phyloP scores from a whole-genome alignment of 2,888 invertebrate species.

The Platycheirus rosarum region DNA sequence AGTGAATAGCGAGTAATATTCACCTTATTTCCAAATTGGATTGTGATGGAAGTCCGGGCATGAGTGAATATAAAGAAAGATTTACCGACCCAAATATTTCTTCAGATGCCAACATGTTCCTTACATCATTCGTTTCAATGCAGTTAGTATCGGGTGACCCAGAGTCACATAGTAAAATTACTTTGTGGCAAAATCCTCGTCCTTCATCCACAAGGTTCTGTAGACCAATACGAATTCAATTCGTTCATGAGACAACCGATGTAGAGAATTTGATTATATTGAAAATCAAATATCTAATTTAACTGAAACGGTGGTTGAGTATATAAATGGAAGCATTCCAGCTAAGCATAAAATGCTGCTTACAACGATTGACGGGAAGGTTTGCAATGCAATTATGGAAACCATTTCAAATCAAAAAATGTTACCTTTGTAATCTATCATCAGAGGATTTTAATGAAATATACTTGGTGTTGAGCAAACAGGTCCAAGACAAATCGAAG shows the following conservation, averaged over 20 bases:
- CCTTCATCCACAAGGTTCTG: slow-evolving; percentile 33
- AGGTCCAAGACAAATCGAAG: no score
- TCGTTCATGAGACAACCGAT: slow-evolving; percentile 20
- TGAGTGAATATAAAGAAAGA: not conserved
- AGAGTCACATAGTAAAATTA: slow-evolving; percentile 1
- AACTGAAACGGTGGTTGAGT: not conserved
- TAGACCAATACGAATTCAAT: slow-evolving; percentile 29
- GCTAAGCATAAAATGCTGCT: slow-evolving; percentile 10
- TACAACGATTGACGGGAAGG: slow-evolving; percentile 34
- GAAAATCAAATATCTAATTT: not conserved
- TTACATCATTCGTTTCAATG: slow-evolving; percentile 10
- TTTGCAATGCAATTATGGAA: slow-evolving; percentile 27
- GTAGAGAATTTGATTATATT: not conserved
- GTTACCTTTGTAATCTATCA: slow-evolving; percentile 21
- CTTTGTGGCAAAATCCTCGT: slow-evolving; percentile 23
- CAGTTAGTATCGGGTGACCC: slow-evolving; percentile 12
- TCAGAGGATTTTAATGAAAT: slow-evolving; percentile 42
- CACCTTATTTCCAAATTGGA: not conserved
- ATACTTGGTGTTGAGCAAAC: slow-evolving; percentile 23
- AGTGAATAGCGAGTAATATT: slow-evolving; percentile 3
- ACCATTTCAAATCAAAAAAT: slow-evolving; percentile 38
- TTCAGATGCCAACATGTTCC: slow-evolving; percentile 14
- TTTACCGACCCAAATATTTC: slow-evolving; percentile 10
- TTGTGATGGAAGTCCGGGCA: no score
- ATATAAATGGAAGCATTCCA: not conserved